These are phyloP conservation scores for Puntigrus tetrazona DNA, from an alignment of 2,113 vertebrate genomes.

Conservation along the genomic window DNA sequence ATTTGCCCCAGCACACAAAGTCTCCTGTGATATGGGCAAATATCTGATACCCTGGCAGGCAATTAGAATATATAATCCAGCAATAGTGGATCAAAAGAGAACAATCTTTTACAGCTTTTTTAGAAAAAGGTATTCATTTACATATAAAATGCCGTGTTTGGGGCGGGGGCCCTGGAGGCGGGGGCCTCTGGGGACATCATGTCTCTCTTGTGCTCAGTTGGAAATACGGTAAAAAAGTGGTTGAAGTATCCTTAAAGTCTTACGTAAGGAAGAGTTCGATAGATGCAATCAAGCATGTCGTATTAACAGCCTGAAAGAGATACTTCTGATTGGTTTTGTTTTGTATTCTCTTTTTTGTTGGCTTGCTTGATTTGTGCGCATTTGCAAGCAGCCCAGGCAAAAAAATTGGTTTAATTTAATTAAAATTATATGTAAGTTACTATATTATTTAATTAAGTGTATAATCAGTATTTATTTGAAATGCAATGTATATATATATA, in stretches of 20 bases:
- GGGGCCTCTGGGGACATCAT: slow-evolving; percentile 45
- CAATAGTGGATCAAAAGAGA: slow-evolving; percentile 68
- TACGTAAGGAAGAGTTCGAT: background rate
- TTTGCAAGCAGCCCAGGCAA: background rate
- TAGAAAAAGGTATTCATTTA: slow-evolving; percentile 58
- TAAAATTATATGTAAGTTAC: background rate
- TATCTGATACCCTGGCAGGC: slow-evolving; percentile 61
- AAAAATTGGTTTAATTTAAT: background rate
- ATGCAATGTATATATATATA: no score
- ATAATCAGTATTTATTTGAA: background rate
- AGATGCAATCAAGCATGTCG: slow-evolving; percentile 14
- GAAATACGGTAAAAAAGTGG: slow-evolving; percentile 45
- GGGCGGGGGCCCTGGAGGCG: slow-evolving; percentile 49
- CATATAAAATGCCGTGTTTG: slow-evolving; percentile 61
- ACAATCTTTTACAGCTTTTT: slow-evolving; percentile 57
- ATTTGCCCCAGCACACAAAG: background rate
- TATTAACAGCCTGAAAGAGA: background rate
- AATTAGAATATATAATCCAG: slow-evolving; percentile 65
- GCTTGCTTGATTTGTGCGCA: background rate
- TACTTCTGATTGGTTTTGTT: background rate
- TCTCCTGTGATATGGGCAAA: slow-evolving; percentile 61
- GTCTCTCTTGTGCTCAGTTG: slow-evolving; percentile 41
- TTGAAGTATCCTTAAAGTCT: slow-evolving; percentile 16
- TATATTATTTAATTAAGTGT: no score
- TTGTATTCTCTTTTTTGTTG: background rate